These are phyloP conservation scores for Morpho helenor DNA, from an alignment of 2,888 invertebrate species.

Conservation along the genomic window DNA sequence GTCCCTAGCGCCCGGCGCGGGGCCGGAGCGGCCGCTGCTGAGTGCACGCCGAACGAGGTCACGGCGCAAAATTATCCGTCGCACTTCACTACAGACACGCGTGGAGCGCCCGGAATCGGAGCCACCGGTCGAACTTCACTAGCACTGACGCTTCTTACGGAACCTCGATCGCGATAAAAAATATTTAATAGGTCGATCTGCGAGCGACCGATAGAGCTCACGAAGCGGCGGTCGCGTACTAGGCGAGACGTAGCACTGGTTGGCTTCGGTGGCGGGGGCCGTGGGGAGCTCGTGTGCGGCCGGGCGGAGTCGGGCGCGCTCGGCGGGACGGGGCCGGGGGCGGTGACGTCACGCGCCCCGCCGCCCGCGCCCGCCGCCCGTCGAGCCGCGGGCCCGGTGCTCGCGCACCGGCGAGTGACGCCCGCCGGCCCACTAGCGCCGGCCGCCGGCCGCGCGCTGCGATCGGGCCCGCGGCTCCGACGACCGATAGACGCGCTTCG, in stretches of 20 bases:
- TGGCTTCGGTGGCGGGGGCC: conserved; percentile 55
- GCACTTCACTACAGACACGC: conserved; percentile 24
- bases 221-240: conserved; percentile 64
- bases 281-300: conserved; percentile 50
- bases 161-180: conserved; percentile 37
- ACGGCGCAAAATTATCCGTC: conserved; percentile 49
- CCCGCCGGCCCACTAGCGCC: background rate
- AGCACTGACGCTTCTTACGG: conserved; percentile 32
- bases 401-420: conserved; percentile 30
- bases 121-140: conserved; percentile 21
- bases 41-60: conserved; percentile 59
- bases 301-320: conserved; percentile 41
- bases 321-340: conserved; percentile 58
- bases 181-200: conserved; percentile 31
- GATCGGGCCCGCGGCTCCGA: no score
- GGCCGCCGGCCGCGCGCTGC: no score
- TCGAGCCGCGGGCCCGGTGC: conserved; percentile 12
- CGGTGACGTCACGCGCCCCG: conserved; percentile 58
- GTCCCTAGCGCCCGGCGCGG: conserved; percentile 28
- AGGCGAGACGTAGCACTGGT: conserved; percentile 66
- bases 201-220: conserved; percentile 47
- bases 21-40: conserved; percentile 33
- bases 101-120: conserved; percentile 19
- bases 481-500: background rate
- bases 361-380: conserved; percentile 33